Evolutionary conservation across 2,113 vertebrate genomes (phyloP).

Genomic region (Lepisosteus osseus): DNA sequence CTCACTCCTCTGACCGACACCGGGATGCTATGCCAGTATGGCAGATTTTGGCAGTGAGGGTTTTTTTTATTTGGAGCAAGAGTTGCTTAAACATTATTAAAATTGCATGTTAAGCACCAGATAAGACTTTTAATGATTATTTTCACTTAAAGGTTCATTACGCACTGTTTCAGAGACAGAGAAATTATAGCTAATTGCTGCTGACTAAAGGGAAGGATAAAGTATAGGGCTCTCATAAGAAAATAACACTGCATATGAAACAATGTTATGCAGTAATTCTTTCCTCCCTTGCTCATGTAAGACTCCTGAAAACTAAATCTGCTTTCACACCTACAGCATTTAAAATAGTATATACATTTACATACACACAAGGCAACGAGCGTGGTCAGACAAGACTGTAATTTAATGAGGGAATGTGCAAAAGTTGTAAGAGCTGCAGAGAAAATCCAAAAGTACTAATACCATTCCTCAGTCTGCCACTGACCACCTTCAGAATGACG

Average conservation of each 20-base stretch:
- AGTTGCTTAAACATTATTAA: constrained; percentile 10
- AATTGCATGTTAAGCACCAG: constrained; percentile 11
- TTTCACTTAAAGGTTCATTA: constrained; percentile 4
- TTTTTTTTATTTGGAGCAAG: background rate
- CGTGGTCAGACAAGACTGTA: too few relatives aligned
- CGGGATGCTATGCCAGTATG: background rate
- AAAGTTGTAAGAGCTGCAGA: too few relatives aligned
- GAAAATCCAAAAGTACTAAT: too few relatives aligned
- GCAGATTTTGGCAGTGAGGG: background rate
- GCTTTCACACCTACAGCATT: background rate
- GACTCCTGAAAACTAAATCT: background rate
- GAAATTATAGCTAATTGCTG: constrained; percentile 15
- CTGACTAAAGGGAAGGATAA: background rate
- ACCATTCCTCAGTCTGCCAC: too few relatives aligned
- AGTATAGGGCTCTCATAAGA: constrained; percentile 5
- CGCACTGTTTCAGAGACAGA: background rate
- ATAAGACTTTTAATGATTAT: constrained; percentile 1
- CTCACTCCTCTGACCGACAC: background rate
- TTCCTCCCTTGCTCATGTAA: background rate
- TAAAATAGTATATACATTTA: too few relatives aligned
- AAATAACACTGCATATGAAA: background rate
- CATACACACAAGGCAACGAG: too few relatives aligned
- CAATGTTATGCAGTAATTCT: background rate
- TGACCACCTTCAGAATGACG: too few relatives aligned
- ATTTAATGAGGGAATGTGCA: too few relatives aligned